A percentile compares a stretch with the other conserved stretches of the same genome.
These are phyloP conservation scores for Melipona beecheii DNA, from an alignment of 2,888 invertebrate genomes.

Conservation along the genomic window DNA sequence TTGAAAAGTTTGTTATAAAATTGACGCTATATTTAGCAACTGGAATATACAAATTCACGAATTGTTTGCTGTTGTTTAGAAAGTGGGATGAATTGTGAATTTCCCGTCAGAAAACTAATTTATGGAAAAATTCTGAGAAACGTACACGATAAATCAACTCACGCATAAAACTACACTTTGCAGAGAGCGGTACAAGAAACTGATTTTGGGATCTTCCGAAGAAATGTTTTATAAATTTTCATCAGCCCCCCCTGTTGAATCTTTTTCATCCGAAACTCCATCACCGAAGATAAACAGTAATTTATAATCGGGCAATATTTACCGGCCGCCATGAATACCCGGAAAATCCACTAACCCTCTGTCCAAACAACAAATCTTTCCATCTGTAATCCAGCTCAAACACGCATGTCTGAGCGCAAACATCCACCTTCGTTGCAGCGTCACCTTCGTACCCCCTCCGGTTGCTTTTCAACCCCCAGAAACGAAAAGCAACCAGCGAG, in stretches of 20 bases:
- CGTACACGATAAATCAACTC: background rate
- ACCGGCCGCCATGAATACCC: background rate
- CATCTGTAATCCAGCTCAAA: constrained; percentile 10
- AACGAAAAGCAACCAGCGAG: background rate
- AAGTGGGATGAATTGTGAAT: too few species aligned
- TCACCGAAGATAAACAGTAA: background rate
- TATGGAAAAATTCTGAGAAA: background rate
- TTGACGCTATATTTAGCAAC: too few species aligned
- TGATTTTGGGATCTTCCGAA: background rate
- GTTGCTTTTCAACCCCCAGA: background rate
- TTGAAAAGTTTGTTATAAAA: too few species aligned
- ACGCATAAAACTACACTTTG: background rate
- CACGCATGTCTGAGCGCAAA: background rate
- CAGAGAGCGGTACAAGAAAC: background rate
- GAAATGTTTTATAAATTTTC: background rate
- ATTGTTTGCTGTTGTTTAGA: too few species aligned
- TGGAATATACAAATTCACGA: too few species aligned
- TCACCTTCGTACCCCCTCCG: background rate
- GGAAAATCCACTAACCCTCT: constrained; percentile 7
- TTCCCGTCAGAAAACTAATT: background rate
- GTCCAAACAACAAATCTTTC: constrained; percentile 8
- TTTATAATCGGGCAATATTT: background rate
- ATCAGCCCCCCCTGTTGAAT: background rate
- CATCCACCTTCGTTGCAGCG: background rate
- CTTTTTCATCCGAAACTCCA: background rate